Conservation (phyloP, 2,888 invertebrate species). For the Steromphala cineraria region DNA sequence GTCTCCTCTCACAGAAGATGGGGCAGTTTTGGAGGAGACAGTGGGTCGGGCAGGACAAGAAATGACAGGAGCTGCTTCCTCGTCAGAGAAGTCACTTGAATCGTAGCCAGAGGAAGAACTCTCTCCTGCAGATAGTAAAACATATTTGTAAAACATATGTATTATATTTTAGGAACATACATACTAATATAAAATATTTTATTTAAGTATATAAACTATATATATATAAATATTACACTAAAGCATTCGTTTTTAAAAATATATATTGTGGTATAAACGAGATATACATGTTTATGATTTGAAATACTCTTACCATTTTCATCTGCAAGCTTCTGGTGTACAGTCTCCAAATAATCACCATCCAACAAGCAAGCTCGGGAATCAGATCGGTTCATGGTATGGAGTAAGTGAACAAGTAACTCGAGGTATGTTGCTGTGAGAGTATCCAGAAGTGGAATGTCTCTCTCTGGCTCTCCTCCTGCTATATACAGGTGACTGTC, state of each 20-base stretch:
- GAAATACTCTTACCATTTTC: background rate
- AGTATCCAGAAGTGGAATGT: background rate
- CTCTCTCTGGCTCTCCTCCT: background rate
- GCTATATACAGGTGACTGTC: too few species aligned
- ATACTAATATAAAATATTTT: too few species aligned
- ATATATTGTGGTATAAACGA: too few species aligned
- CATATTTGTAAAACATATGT: too few species aligned
- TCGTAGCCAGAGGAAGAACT: slow-evolving; percentile 3
- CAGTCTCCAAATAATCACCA: background rate
- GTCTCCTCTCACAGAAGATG: background rate
- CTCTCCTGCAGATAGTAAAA: background rate
- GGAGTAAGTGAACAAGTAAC: too few species aligned
- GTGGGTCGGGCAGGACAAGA: background rate
- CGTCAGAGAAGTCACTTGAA: background rate
- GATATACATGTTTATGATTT: too few species aligned
- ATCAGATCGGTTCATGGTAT: background rate
- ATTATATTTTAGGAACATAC: too few species aligned
- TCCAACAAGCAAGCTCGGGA: background rate
- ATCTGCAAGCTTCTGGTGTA: background rate
- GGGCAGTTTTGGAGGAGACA: background rate
- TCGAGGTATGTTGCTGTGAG: background rate
- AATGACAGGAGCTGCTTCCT: too few species aligned
- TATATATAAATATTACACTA: too few species aligned
- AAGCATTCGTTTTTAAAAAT: too few species aligned
- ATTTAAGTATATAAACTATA: too few species aligned